A percentile compares a stretch with the other conserved stretches of the same genome.
Conservation (phyloP, 2,888 invertebrate species). For the Ganaspis brasiliensis region DNA sequence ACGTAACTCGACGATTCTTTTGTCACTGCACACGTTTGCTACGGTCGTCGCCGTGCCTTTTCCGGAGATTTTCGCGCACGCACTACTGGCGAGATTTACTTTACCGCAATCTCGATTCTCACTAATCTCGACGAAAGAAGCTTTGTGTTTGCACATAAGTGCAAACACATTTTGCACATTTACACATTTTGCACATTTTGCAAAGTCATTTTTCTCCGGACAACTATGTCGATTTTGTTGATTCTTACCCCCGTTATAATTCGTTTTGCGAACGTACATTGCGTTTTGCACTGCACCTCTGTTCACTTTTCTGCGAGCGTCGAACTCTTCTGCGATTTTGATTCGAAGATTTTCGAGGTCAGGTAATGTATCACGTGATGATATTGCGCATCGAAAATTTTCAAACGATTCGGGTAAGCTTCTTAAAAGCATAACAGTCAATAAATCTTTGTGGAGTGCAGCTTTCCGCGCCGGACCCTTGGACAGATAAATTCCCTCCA, state of each 20-base stretch:
- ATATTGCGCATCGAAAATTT: slow-evolving; percentile 40
- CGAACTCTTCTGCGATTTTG: slow-evolving; percentile 30
- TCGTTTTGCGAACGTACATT: slow-evolving; percentile 39
- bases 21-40: neutral
- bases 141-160: slow-evolving; percentile 47
- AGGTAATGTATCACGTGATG: slow-evolving; percentile 41
- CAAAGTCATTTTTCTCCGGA: neutral
- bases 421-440: no score
- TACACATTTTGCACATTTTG: slow-evolving; percentile 33
- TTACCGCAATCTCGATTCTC: slow-evolving; percentile 30
- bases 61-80: slow-evolving; percentile 45
- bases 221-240: neutral
- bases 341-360: slow-evolving; percentile 19
- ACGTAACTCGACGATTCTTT: slow-evolving; percentile 45
- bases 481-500: slow-evolving; percentile 45
- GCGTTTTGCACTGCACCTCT: slow-evolving; percentile 24
- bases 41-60: slow-evolving; percentile 43
- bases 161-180: slow-evolving; percentile 39
- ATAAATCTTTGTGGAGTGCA: slow-evolving; percentile 4
- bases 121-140: slow-evolving; percentile 42
- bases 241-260: neutral
- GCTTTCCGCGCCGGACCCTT: no score
- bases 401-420: slow-evolving; percentile 40
- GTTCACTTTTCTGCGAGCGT: slow-evolving; percentile 26
- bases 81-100: slow-evolving; percentile 50